Evolutionary conservation across 2,888 invertebrate species (phyloP), one percentile per base, ranked within the genome.

Genomic region (Branchipolynoe longqiensis): DNA sequence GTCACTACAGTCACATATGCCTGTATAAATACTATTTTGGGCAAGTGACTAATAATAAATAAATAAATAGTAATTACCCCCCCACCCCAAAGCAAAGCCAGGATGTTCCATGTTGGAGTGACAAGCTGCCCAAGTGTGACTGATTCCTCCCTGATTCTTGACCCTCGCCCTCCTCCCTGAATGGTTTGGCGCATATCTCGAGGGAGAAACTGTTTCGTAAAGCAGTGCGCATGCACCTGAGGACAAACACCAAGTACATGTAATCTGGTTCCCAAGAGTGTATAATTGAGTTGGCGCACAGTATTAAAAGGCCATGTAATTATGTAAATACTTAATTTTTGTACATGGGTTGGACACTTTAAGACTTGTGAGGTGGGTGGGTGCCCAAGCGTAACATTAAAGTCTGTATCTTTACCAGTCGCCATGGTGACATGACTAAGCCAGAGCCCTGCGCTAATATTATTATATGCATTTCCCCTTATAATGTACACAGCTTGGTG

Each of bases 281-380:
- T 58, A 83, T 18, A 31, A 28, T 48, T 69, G 69, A 64, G 28
- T 69, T 84, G 59, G 64, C 36, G 54, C 84, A 84, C 84, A 84
- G 84, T 84, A 84, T 84, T 84, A 69, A 58, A n/a, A 84, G 78
- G 73, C 48, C 48, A 33, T 84, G 84, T 84, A 84, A 84, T 84
- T 84, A 84, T 84, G 84, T 84, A 84, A 84, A 84, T 84, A 84
- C 48, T 84, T 83, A 36, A 83, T 69, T 84, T 83, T 84, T 78
- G 78, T 78, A 78, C 78, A 78, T 78, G 78, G 78, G 78, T 41
- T 78, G 25, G 78, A 54, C 28, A 48, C n/a, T 48, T 1, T 40
- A 78, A 78, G 78, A 78, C 78, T 78, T 78, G 78, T 48, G 48
- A 25, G 33, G 78, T 41, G 78, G 48, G 78, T 38, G 25, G 62